These are phyloP conservation scores for Phyllostomus hastatus DNA, from an alignment of 2,113 vertebrate species.

Conservation along the genomic window DNA sequence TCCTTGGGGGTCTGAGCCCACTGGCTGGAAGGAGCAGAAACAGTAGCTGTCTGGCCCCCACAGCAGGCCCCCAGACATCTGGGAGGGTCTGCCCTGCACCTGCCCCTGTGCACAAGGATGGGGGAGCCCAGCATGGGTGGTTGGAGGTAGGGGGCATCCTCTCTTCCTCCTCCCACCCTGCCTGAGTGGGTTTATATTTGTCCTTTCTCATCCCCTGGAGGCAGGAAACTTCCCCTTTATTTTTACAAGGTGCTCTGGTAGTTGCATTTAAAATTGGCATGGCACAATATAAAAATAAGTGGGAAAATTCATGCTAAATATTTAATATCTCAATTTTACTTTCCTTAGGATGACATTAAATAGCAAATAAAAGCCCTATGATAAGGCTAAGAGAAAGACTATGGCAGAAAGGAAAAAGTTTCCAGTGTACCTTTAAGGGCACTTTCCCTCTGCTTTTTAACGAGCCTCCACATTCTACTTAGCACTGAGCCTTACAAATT, in stretches of 20 bases:
- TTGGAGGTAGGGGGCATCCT: not conserved
- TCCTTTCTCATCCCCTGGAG: not conserved
- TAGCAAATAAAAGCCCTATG: not conserved
- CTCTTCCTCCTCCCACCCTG: not conserved
- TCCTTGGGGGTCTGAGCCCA: no score
- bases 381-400: not conserved
- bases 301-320: not conserved
- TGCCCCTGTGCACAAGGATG: not conserved
- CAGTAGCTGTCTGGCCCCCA: not conserved
- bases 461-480: not conserved
- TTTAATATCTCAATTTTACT: not conserved
- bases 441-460: not conserved
- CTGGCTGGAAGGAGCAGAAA: not conserved
- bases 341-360: not conserved
- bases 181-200: not conserved
- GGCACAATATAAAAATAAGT: not conserved
- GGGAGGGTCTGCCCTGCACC: not conserved
- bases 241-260: not conserved
- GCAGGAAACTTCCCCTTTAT: not conserved
- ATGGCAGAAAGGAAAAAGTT: not conserved
- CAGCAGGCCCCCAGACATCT: rapidly evolving
- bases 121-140: not conserved
- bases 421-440: not conserved
- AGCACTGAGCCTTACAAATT: not conserved
- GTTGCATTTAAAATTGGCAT: not conserved